These are phyloP conservation scores for Pseudochromis fuscus DNA, from an alignment of 2,797 vertebrate genomes.

Conservation along the genomic window DNA sequence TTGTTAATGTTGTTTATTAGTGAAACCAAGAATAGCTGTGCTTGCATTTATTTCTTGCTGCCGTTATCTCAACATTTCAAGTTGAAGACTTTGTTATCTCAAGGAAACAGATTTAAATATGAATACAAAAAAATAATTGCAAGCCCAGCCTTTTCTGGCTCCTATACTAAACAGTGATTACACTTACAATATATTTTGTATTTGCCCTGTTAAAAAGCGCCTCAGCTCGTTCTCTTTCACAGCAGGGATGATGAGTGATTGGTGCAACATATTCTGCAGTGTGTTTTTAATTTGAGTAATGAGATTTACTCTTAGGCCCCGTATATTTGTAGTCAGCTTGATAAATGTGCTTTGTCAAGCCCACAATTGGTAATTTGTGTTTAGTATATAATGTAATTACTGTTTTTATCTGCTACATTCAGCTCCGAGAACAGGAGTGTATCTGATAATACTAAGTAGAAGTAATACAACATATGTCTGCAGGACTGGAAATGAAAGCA, in stretches of 20 bases:
- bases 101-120: no score
- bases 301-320: conserved; percentile 4
- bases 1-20: no score
- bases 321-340: background rate
- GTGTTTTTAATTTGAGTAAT: conserved; percentile 21
- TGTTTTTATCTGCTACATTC: conserved; percentile 22
- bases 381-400: conserved; percentile 16
- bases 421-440: conserved; percentile 30
- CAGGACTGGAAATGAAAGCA: conserved; percentile 34
- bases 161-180: conserved; percentile 9
- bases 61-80: no score
- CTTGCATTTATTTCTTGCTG: no score
- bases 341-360: conserved; percentile 10
- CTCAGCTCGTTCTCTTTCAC: background rate
- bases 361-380: background rate
- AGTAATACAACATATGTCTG: conserved; percentile 7
- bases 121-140: no score
- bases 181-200: background rate
- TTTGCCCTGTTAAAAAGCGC: conserved; percentile 9
- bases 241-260: conserved; percentile 7
- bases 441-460: conserved; percentile 38
- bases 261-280: background rate
- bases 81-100: no score
- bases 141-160: no score
- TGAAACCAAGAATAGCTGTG: no score